Percentiles rank a stretch among this genome's conserved stretches.
Evolutionary conservation across 2,888 invertebrate species (phyloP).

Genomic region (Steinernema scapterisci): DNA sequence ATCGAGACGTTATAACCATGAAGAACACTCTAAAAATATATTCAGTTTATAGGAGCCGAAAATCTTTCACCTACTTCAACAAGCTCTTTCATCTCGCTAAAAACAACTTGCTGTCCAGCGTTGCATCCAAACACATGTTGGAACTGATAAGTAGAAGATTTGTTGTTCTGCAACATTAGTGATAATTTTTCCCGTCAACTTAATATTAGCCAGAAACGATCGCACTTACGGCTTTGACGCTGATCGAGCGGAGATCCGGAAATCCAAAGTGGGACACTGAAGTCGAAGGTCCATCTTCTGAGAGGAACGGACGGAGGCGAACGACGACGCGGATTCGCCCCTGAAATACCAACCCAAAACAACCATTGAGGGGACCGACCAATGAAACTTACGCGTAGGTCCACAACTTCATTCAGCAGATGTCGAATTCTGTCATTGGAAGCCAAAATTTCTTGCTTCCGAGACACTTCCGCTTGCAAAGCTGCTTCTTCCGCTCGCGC

Average conservation of each 20-base stretch:
- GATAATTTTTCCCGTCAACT: background rate
- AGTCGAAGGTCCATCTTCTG: slow-evolving; percentile 32
- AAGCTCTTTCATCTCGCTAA: slow-evolving; percentile 47
- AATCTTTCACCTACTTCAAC: background rate
- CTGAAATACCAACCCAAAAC: slow-evolving; percentile 28
- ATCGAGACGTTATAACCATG: slow-evolving; percentile 55
- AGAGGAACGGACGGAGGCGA: slow-evolving; percentile 46
- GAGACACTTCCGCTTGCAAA: background rate
- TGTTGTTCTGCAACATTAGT: slow-evolving; percentile 24
- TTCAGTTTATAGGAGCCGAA: background rate
- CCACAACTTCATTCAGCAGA: slow-evolving; percentile 50
- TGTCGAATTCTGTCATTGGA: slow-evolving; percentile 50
- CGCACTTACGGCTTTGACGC: slow-evolving; percentile 25
- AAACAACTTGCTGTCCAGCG: slow-evolving; percentile 42
- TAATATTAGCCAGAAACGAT: background rate
- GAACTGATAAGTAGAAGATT: slow-evolving; percentile 37
- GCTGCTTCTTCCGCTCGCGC: background rate
- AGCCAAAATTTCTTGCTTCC: background rate
- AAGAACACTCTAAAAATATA: slow-evolving; percentile 41
- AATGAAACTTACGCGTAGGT: slow-evolving; percentile 37
- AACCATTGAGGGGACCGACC: no score
- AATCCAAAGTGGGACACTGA: slow-evolving; percentile 36
- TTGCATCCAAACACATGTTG: slow-evolving; percentile 47
- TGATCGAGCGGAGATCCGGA: slow-evolving; percentile 40
- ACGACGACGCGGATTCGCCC: slow-evolving; percentile 51